These are phyloP conservation scores for Furcula furcula DNA, from an alignment of 2,888 invertebrate genomes.

Conservation along the genomic window DNA sequence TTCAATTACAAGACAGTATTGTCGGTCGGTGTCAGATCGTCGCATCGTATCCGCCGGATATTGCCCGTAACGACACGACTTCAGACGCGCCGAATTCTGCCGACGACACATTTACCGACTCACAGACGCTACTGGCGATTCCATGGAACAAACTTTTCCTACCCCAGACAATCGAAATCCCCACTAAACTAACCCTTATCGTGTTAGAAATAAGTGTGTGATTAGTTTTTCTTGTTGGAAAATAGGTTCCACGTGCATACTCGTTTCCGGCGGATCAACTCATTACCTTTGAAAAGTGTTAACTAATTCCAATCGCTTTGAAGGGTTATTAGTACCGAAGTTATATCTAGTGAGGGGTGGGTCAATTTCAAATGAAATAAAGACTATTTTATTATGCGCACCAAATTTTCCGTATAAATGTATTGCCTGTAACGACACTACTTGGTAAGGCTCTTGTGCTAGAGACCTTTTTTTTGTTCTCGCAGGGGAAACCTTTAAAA, in stretches of 20 bases:
- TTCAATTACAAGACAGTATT: conserved; percentile 75
- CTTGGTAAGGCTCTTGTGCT: too few species aligned
- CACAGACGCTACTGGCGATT: conserved; percentile 30
- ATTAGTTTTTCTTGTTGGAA: conserved; percentile 20
- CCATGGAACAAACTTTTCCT: conserved; percentile 13
- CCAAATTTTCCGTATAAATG: too few species aligned
- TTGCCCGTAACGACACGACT: conserved; percentile 59
- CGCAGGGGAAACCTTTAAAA: too few species aligned
- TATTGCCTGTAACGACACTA: too few species aligned
- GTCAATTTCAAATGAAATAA: conserved; percentile 15
- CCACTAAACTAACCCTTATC: conserved; percentile 11
- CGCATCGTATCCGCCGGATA: conserved; percentile 74
- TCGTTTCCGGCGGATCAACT: conserved; percentile 64
- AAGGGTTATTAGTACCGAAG: conserved; percentile 46
- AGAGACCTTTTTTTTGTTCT: too few species aligned
- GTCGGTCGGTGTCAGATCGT: conserved; percentile 49
- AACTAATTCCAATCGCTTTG: conserved; percentile 63
- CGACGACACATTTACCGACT: conserved; percentile 71
- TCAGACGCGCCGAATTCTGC: conserved; percentile 63
- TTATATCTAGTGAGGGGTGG: conserved; percentile 28
- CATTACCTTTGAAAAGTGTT: conserved; percentile 59
- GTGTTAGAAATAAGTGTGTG: conserved; percentile 6
- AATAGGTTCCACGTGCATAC: conserved; percentile 20
- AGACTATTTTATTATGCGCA: background rate
- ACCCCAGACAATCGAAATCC: conserved; percentile 1